phyloP scores from a whole-genome alignment of 2,113 vertebrate genomes.

The Nanorana parkeri region DNA sequence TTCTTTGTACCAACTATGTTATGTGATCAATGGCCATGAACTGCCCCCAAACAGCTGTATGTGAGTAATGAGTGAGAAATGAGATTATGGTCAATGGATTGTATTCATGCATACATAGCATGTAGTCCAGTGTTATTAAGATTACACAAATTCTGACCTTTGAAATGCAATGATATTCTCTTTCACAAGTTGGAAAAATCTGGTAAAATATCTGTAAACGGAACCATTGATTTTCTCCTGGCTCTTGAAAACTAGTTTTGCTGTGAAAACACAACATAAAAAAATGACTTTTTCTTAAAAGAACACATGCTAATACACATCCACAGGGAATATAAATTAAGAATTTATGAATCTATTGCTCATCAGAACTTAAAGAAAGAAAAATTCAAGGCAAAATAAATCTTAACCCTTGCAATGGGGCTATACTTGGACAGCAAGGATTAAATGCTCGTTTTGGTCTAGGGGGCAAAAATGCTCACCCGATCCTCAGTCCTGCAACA shows the following conservation, averaged over 20 bases:
- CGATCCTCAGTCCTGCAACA: too few relatives aligned
- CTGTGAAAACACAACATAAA: too few relatives aligned
- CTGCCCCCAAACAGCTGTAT: constrained; percentile 46
- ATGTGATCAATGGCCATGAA: constrained; percentile 14
- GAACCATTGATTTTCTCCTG: not conserved
- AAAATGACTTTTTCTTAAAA: not conserved
- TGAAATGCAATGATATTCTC: constrained; percentile 36
- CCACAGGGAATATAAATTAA: not conserved
- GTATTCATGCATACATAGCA: constrained; percentile 49
- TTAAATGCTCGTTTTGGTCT: too few relatives aligned
- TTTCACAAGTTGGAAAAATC: constrained; percentile 40
- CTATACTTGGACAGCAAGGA: too few relatives aligned
- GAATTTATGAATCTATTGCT: not conserved
- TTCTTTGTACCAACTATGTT: constrained; percentile 16
- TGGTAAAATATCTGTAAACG: constrained; percentile 11
- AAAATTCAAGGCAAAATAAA: too few relatives aligned
- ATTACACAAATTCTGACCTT: constrained; percentile 53
- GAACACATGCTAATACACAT: not conserved
- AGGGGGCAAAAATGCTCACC: too few relatives aligned
- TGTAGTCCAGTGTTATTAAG: constrained; percentile 35
- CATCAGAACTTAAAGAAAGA: not conserved
- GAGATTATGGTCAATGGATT: constrained; percentile 37
- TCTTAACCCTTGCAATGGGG: too few relatives aligned
- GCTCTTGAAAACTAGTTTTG: constrained; percentile 5
- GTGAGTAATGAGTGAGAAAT: constrained; percentile 53